Evolutionary conservation across 1,140 invertebrate genomes (phyloP).

Genomic region (Diorhabda elongata): DNA sequence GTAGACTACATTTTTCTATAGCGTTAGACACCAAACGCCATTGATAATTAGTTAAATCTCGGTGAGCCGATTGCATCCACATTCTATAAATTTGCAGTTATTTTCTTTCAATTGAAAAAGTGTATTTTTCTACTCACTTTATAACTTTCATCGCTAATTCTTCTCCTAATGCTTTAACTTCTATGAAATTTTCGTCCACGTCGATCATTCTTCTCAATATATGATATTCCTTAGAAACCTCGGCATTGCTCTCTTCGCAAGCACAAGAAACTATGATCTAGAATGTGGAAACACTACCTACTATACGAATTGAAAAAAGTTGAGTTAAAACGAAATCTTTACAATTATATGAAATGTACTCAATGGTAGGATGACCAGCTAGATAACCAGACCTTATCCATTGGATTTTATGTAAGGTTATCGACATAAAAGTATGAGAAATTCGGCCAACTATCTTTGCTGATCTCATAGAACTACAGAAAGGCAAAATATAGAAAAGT

Average conservation of each 20-base stretch:
- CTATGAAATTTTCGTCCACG: conserved; percentile 85
- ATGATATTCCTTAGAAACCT: conserved; percentile 82
- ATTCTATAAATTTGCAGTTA: conserved; percentile 53
- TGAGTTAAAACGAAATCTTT: too few relatives aligned
- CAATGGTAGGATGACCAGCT: too few relatives aligned
- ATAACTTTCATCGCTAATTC: conserved; percentile 92
- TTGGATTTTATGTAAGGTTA: too few relatives aligned
- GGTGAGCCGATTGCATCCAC: conserved; percentile 89
- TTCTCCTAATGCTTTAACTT: conserved; percentile 85
- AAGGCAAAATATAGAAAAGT: too few relatives aligned
- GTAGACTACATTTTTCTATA: conserved; percentile 88
- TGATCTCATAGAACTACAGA: too few relatives aligned
- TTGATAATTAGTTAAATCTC: conserved; percentile 88
- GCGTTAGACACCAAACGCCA: conserved; percentile 93
- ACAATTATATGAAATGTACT: too few relatives aligned
- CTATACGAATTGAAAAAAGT: too few relatives aligned
- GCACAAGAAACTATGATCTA: conserved; percentile 88
- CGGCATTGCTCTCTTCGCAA: conserved; percentile 79
- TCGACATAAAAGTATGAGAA: too few relatives aligned
- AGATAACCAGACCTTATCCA: too few relatives aligned
- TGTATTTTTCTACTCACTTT: conserved; percentile 53
- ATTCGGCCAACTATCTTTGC: too few relatives aligned
- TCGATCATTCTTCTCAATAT: conserved; percentile 86
- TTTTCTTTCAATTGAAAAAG: neutral
- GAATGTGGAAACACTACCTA: too few relatives aligned